These are phyloP conservation scores for Caenorhabditis remanei DNA, from an alignment of 1,140 invertebrate genomes.

Conservation along the genomic window DNA sequence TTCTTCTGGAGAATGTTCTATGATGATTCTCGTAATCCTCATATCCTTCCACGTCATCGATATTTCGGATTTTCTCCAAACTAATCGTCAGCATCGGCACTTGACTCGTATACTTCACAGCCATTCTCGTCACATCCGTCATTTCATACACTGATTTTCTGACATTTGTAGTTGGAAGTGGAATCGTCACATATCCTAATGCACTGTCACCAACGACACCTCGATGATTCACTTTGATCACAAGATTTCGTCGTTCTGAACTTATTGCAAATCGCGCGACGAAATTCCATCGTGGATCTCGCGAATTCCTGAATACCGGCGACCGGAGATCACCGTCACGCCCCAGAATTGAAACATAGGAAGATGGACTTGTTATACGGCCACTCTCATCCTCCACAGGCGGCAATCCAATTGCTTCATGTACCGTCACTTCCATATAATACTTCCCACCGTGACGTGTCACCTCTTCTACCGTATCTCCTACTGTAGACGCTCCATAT, in stretches of 20 bases:
- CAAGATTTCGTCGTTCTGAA: constrained; percentile 17
- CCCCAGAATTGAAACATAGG: constrained; percentile 2
- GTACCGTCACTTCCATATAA: constrained; percentile 41
- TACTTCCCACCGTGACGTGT: neutral
- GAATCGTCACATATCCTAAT: constrained; percentile 22
- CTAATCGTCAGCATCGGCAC: constrained; percentile 35
- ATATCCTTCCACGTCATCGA: neutral
- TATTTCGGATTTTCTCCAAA: constrained; percentile 15
- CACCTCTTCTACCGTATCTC: constrained; percentile 30
- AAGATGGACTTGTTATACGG: neutral
- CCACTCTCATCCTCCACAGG: constrained; percentile 26
- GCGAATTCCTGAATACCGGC: constrained; percentile 3
- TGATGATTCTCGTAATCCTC: neutral
- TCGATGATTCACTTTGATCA: constrained; percentile 37
- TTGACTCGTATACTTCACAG: constrained; percentile 1
- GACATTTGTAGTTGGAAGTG: neutral
- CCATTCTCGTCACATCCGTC: constrained; percentile 27
- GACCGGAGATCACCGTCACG: constrained; percentile 23
- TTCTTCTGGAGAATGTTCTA: neutral
- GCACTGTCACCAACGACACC: neutral
- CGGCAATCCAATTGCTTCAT: constrained; percentile 5
- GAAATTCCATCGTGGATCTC: constrained; percentile 8
- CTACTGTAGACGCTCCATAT: constrained; percentile 30
- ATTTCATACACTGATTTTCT: constrained; percentile 4
- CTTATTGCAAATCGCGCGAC: neutral